These are phyloP conservation scores for Oostethus manadensis DNA, from an alignment of 2,113 vertebrate species.

Conservation along the genomic window DNA sequence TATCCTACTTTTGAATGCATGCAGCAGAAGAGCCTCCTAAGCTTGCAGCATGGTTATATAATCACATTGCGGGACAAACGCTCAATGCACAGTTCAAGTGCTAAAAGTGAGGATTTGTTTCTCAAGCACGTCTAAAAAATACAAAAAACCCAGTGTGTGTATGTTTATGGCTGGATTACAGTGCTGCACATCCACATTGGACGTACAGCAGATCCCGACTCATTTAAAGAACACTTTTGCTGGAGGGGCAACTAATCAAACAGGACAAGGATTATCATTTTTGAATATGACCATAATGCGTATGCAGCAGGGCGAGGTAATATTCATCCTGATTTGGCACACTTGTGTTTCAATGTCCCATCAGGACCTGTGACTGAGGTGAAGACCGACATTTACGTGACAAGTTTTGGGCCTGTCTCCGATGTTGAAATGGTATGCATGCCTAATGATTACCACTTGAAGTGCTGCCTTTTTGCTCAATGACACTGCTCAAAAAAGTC, in stretches of 20 bases:
- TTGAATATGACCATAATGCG: slow-evolving; percentile 11
- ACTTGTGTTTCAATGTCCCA: slow-evolving; percentile 15
- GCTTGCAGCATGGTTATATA: slow-evolving; percentile 48
- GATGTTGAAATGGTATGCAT: slow-evolving; percentile 95
- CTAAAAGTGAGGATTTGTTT: slow-evolving; percentile 49
- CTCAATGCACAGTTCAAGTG: slow-evolving; percentile 54
- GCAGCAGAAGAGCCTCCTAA: not conserved
- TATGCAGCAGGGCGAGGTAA: slow-evolving; percentile 1
- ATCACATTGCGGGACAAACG: slow-evolving; percentile 34
- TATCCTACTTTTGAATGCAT: not conserved
- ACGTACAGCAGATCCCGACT: slow-evolving; percentile 6
- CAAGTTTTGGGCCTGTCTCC: slow-evolving; percentile 95
- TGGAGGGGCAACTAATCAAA: slow-evolving; percentile 7
- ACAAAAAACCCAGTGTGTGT: not conserved
- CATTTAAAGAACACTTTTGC: slow-evolving; percentile 6
- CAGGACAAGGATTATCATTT: slow-evolving; percentile 25
- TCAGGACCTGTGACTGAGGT: slow-evolving; percentile 93
- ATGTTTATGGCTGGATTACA: not conserved
- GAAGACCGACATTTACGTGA: slow-evolving; percentile 97
- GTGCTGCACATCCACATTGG: not conserved
- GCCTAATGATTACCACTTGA: not conserved
- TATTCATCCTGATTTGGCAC: slow-evolving; percentile 15
- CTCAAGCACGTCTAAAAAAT: slow-evolving; percentile 19
- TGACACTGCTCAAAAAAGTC: not conserved
- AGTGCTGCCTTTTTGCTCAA: not conserved